These are phyloP conservation scores for Leptopilina clavipes DNA, from an alignment of 1,140 invertebrate species.

Conservation along the genomic window DNA sequence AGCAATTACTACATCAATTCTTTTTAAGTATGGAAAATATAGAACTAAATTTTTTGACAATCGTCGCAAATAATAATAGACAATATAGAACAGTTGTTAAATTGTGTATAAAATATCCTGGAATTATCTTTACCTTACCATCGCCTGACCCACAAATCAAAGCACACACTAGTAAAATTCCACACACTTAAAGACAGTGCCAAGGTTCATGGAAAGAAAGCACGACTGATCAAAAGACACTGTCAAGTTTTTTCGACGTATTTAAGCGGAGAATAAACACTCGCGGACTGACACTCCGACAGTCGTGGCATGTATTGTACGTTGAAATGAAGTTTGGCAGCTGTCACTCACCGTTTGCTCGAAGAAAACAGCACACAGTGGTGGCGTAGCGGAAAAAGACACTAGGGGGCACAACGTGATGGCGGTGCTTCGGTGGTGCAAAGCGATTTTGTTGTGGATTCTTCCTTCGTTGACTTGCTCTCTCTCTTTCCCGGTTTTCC, in stretches of 20 bases:
- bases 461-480: slow-evolving; percentile 62
- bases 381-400: slow-evolving; percentile 50
- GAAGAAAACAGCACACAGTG: slow-evolving; percentile 59
- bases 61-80: not conserved
- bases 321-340: slow-evolving; percentile 57
- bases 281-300: slow-evolving; percentile 50
- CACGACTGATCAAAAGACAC: slow-evolving; percentile 36
- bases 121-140: slow-evolving; percentile 23
- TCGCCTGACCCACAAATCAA: slow-evolving; percentile 55
- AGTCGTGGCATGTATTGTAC: slow-evolving; percentile 47
- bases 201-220: slow-evolving; percentile 44
- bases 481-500: slow-evolving; percentile 69
- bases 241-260: not conserved
- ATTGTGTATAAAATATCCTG: not conserved
- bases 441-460: slow-evolving; percentile 77
- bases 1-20: too few species aligned
- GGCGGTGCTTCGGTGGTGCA: slow-evolving; percentile 68
- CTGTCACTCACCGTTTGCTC: slow-evolving; percentile 60
- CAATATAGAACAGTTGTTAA: not conserved
- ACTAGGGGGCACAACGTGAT: slow-evolving; percentile 57
- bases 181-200: slow-evolving; percentile 42
- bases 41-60: too few species aligned
- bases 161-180: slow-evolving; percentile 40
- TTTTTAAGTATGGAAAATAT: too few species aligned
- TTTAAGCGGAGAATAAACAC: slow-evolving; percentile 31